Conservation (phyloP, 2,113 vertebrate genomes). For the Ahaetulla prasina region DNA sequence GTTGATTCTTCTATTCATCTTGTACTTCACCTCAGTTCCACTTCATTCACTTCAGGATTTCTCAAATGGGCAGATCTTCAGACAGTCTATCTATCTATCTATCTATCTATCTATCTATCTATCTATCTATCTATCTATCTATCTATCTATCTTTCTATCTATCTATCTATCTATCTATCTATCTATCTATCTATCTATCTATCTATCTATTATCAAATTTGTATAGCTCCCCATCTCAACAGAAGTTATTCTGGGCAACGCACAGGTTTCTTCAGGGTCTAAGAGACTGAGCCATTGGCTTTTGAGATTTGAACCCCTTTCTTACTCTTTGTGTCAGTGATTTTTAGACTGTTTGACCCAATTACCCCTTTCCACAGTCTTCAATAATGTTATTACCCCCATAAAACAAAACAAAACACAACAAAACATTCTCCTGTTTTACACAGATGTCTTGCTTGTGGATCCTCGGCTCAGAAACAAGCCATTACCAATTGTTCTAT, state of each 20-base stretch:
- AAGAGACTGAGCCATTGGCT: neutral
- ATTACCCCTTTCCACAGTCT: neutral
- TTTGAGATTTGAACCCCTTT: neutral
- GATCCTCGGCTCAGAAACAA: neutral
- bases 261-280: neutral
- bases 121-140: no score
- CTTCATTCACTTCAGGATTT: neutral
- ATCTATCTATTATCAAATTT: neutral
- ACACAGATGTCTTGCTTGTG: neutral
- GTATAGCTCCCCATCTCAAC: neutral
- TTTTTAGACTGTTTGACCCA: neutral
- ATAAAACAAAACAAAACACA: neutral
- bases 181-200: no score
- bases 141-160: no score
- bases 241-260: neutral
- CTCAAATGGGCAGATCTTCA: neutral
- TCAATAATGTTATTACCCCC: neutral
- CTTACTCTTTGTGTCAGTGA: neutral
- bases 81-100: neutral
- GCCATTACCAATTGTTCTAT: neutral
- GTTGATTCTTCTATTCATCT: neutral
- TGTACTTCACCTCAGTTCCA: neutral
- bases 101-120: neutral
- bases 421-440: neutral
- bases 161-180: no score